Evolutionary conservation across 2,888 invertebrate genomes (phyloP).

Genomic region (Acleris holmiana): DNA sequence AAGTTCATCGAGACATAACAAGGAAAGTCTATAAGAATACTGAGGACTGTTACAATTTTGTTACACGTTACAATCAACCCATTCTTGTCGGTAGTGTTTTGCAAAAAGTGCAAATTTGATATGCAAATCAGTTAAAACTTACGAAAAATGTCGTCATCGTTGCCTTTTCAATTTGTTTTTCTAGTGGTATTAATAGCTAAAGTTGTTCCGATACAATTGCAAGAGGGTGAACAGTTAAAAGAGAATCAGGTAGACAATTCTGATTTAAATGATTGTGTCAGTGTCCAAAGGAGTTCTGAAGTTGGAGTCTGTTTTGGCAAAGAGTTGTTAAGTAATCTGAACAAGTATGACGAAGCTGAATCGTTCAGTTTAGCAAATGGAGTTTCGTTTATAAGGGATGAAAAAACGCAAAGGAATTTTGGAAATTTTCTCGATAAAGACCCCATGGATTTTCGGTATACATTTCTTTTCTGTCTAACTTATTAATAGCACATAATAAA

Average conservation of each 20-base stretch:
- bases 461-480: too few relatives aligned
- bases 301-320: slow-evolving; percentile 88
- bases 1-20: slow-evolving; percentile 82
- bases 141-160: slow-evolving; percentile 45
- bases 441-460: slow-evolving; percentile 89
- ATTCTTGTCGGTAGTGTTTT: slow-evolving; percentile 57
- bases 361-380: slow-evolving; percentile 87
- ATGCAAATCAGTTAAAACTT: slow-evolving; percentile 37
- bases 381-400: slow-evolving; percentile 86
- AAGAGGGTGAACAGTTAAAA: slow-evolving; percentile 70
- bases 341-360: slow-evolving; percentile 86
- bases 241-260: slow-evolving; percentile 64
- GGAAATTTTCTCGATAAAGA: slow-evolving; percentile 88
- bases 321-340: slow-evolving; percentile 87
- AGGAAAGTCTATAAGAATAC: slow-evolving; percentile 79
- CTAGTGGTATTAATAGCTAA: slow-evolving; percentile 51
- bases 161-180: slow-evolving; percentile 42
- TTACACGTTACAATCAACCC: slow-evolving; percentile 67
- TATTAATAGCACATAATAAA: too few relatives aligned
- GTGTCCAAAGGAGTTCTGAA: slow-evolving; percentile 67
- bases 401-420: slow-evolving; percentile 86
- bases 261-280: slow-evolving; percentile 72
- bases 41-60: slow-evolving; percentile 62
- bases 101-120: slow-evolving; percentile 39
- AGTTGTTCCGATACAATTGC: slow-evolving; percentile 69